These are phyloP conservation scores for Collichthys lucidus DNA, from an alignment of 2,113 vertebrate species.

Conservation along the genomic window DNA sequence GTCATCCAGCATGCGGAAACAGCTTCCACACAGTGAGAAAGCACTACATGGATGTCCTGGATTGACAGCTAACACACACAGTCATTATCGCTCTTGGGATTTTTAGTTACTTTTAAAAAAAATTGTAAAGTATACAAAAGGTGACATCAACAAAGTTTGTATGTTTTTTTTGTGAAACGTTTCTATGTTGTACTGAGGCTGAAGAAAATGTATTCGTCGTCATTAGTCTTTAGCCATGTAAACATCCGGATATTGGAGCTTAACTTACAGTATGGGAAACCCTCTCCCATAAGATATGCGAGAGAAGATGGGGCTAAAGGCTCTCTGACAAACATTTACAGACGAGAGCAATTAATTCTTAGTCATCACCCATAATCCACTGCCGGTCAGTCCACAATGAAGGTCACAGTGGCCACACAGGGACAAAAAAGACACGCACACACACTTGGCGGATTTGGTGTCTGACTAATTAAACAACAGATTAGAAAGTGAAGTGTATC, in stretches of 20 bases:
- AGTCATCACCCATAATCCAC: slow-evolving; percentile 40
- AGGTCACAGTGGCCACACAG: slow-evolving; percentile 8
- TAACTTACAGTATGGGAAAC: background rate
- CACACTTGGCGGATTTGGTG: background rate
- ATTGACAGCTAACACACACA: background rate
- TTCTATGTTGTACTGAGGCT: background rate
- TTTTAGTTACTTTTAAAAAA: background rate
- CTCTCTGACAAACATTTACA: slow-evolving; percentile 35
- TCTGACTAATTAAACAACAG: slow-evolving; percentile 25
- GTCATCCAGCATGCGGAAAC: background rate
- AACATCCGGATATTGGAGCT: background rate
- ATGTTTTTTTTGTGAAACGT: background rate
- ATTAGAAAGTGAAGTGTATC: slow-evolving; percentile 4
- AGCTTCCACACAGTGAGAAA: background rate
- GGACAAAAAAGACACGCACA: background rate
- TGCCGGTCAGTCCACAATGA: slow-evolving; percentile 5
- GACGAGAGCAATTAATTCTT: slow-evolving; percentile 34
- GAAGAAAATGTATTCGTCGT: background rate
- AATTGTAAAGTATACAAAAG: background rate
- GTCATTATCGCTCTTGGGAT: background rate
- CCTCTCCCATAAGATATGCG: background rate
- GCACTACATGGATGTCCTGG: background rate
- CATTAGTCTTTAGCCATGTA: background rate
- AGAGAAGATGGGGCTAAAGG: background rate
- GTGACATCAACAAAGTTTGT: background rate